Conservation (phyloP, 2,797 vertebrate species). For the Anas bahamensis region DNA sequence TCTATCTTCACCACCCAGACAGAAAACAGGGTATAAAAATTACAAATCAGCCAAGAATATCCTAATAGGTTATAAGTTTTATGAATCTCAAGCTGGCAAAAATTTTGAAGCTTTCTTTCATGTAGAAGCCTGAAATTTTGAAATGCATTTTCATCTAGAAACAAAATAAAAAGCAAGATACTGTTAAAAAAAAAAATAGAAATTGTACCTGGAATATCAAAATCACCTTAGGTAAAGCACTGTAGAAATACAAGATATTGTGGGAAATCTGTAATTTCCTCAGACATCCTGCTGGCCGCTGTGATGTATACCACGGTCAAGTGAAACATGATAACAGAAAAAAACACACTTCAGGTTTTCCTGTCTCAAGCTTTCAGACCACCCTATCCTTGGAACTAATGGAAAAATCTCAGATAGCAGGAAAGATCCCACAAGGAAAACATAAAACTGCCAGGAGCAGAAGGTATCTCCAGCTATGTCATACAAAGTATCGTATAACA, state of each 20-base stretch:
- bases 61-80: background rate
- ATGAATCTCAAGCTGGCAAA: background rate
- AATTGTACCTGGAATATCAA: background rate
- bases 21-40: background rate
- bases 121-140: background rate
- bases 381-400: slow-evolving; percentile 25
- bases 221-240: background rate
- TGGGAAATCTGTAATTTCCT: background rate
- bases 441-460: background rate
- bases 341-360: slow-evolving; percentile 25
- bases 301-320: background rate
- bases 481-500: background rate
- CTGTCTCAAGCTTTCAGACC: slow-evolving; percentile 10
- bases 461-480: background rate
- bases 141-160: background rate
- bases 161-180: background rate
- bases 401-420: slow-evolving; percentile 43
- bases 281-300: background rate
- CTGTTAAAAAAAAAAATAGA: background rate
- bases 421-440: slow-evolving; percentile 40
- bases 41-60: background rate
- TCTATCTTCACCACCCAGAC: background rate
- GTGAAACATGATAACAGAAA: background rate
- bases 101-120: background rate
- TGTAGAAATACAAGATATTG: background rate